Base-by-base conservation (phyloP, 2,113 vertebrate genomes). In the Amphiprion percula region DNA sequence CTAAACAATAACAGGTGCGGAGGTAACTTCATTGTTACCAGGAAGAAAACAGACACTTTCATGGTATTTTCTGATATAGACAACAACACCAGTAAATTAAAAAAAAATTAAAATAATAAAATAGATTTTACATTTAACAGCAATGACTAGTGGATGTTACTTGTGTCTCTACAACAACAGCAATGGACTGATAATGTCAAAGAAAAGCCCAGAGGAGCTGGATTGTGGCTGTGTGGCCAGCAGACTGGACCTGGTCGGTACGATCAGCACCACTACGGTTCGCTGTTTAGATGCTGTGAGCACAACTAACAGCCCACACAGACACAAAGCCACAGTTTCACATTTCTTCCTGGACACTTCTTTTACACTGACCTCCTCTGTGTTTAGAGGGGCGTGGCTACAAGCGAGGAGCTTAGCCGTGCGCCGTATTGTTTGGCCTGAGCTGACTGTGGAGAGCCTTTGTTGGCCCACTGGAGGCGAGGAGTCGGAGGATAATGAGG, bases 401-500 rank as follows among this genome's bases (percentile, higher is more conserved):
- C 61, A 80, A 68, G 58, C 62, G 9, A 77, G 79, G 81, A 86
- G 90, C 74, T 91, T 88, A 89, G 87, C 82, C 75, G 76, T 33
- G 56, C 53, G 23, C 68, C 21, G 79, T 78, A 94, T 95, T 95
- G 93, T 95, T 90, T 84, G 90, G 82, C 82, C 90, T 71, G 75
- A 85, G 87, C 83, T 77, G 81, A 85, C 90, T 85, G 87, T 83
- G 90, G 89, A 87, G 88, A 85, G 84, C 79, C 86, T 95, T 94
- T 95, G 93, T 94, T 93, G 91, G 86, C 71, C 82, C 76, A 84
- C 19, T 77, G 71, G 66, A 64, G 64, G 41, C 23, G 21, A 12
- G 50, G 24, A 53, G 75, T 77, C 46, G 85, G 73, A 79, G 83
- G 77, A 87, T 87, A 91, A 87, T 91, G 90, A 84, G 80, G 86